Base-by-base conservation (phyloP, 2,113 vertebrate species). In the Symphodus melops region DNA sequence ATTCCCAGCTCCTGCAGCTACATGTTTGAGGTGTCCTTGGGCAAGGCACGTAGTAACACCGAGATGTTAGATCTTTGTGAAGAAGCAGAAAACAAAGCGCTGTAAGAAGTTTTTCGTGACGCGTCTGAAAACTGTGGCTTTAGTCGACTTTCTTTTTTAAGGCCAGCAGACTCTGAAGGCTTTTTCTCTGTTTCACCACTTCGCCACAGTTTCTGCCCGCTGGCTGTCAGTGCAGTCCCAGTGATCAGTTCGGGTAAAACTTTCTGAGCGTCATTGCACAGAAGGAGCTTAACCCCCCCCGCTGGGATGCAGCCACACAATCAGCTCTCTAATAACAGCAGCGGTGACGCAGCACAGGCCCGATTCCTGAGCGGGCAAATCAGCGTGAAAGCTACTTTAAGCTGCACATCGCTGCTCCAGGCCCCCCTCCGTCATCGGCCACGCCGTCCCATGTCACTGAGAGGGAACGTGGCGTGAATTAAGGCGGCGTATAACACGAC, bases 331-430 rank as follows among this genome's bases (percentile, higher is more conserved):
- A 79, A 88, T 82, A 90, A 77, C 88, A 57, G 81, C 76, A 57
- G 74, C 16, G n/a, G 72, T 81, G 90, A 81, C 59, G 80, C 78
- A 76, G 75, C 83, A 56, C 73, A 66, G 39, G 64, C 85, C 69
- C 64, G 81, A 83, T 54, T 84, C 74, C 79, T 51, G 66, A 68
- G 65, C 75, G 52, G 52, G 64, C 83, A 88, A 89, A 89, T 89
- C 86, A 51, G 86, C 71, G 57, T 78, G 87, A 89, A 86, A 85
- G 81, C 77, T 57, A 68, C 86, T 87, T 82, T 77, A 83, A 86
- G 85, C 81, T 36, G 17, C 79, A 64, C 86, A 79, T 83, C 66
- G 13, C 28, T 8, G 81, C 84, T 86, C 1, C 58, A 0, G 84
- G 88, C 74, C 64, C 54, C 57, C 65, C 54, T 57, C 84, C 63